Evolutionary conservation across 2,888 invertebrate species (phyloP).

Genomic region (Volucella bombylans): DNA sequence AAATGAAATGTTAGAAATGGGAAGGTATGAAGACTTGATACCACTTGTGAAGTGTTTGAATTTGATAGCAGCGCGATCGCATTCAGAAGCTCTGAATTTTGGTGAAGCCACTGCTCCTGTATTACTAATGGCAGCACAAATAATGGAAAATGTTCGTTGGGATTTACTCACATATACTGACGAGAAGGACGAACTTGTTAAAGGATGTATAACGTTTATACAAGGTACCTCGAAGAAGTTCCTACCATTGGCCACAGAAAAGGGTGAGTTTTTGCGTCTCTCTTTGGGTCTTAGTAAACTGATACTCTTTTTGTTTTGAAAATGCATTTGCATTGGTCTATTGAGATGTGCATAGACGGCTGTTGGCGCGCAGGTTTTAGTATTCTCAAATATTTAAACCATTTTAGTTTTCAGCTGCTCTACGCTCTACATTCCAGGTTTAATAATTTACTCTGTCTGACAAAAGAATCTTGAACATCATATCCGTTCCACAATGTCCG

Average conservation of each 20-base stretch:
- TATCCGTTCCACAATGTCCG: too few species aligned
- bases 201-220: constrained; percentile 77
- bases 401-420: too few species aligned
- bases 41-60: constrained; percentile 76
- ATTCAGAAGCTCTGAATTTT: constrained; percentile 75
- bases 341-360: too few species aligned
- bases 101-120: constrained; percentile 78
- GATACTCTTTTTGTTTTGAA: background rate
- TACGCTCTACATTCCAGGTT: too few species aligned
- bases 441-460: too few species aligned
- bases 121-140: constrained; percentile 77
- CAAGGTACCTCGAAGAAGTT: constrained; percentile 77
- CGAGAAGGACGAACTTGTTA: constrained; percentile 77
- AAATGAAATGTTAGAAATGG: constrained; percentile 75
- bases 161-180: constrained; percentile 78
- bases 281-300: background rate
- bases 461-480: too few species aligned
- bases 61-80: constrained; percentile 74
- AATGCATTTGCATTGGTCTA: background rate
- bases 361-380: too few species aligned
- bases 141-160: constrained; percentile 79
- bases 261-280: constrained; percentile 73
- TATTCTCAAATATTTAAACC: too few species aligned
- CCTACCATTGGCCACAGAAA: constrained; percentile 77
- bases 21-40: constrained; percentile 68